Conservation (phyloP, 2,888 invertebrate genomes). For the Leistus spinibarbis region DNA sequence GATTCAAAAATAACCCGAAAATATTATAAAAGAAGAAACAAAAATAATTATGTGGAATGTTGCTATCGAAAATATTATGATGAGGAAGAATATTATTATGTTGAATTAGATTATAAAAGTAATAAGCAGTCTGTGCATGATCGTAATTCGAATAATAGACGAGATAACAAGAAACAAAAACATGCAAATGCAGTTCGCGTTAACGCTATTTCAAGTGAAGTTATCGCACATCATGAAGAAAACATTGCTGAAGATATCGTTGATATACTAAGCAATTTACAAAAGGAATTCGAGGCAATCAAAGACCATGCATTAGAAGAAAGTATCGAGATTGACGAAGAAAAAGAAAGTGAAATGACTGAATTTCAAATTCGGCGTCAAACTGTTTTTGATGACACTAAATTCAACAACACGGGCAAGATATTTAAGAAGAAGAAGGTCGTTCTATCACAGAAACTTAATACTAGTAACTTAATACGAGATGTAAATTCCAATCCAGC, state of each 20-base stretch:
- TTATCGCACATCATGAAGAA: slow-evolving; percentile 9
- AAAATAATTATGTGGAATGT: background rate
- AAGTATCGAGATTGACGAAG: slow-evolving; percentile 34
- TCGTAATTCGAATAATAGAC: slow-evolving; percentile 8
- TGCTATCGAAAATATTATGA: slow-evolving; percentile 13
- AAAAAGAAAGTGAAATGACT: slow-evolving; percentile 26
- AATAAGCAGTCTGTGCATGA: background rate
- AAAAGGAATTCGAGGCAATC: slow-evolving; percentile 20
- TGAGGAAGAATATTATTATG: slow-evolving; percentile 16
- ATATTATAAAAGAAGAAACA: slow-evolving; percentile 14
- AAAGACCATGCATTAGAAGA: slow-evolving; percentile 37
- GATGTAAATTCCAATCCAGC: background rate
- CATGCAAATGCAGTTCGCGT: slow-evolving; percentile 30
- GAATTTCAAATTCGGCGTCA: slow-evolving; percentile 23
- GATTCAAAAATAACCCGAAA: slow-evolving; percentile 24
- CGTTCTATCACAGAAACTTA: background rate
- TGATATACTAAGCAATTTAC: slow-evolving; percentile 3
- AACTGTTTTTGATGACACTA: slow-evolving; percentile 23
- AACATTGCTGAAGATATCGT: background rate
- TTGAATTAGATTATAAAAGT: background rate
- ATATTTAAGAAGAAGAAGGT: background rate
- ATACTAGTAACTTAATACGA: background rate
- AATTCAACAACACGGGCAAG: slow-evolving; percentile 10
- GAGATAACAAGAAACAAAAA: slow-evolving; percentile 28
- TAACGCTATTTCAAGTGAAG: slow-evolving; percentile 38